phyloP scores from a whole-genome alignment of 2,113 vertebrate species.

The Sorex araneus region DNA sequence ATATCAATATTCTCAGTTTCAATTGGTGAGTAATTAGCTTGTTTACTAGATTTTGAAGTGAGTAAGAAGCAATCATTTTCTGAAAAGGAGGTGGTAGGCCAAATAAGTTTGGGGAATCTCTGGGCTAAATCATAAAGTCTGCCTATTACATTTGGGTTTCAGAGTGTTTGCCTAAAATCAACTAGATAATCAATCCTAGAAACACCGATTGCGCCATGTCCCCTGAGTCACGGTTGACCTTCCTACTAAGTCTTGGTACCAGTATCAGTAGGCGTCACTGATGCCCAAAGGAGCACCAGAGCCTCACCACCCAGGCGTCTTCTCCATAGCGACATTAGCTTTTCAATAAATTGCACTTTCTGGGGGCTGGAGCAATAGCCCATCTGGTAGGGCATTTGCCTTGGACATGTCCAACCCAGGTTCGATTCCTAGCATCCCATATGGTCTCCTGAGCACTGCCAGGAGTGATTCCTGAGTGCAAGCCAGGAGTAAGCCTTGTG shows the following conservation, averaged over 20 bases:
- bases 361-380: not conserved
- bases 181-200: not conserved
- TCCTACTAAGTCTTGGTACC: not conserved
- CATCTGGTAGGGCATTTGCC: too few species aligned
- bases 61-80: too few species aligned
- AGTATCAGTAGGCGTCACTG: not conserved
- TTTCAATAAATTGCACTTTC: constrained; percentile 27
- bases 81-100: too few species aligned
- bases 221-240: not conserved
- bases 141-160: not conserved
- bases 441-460: too few species aligned
- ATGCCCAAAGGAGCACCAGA: not conserved
- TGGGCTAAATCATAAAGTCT: not conserved
- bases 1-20: too few species aligned
- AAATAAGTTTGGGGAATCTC: too few species aligned
- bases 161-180: not conserved
- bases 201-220: not conserved
- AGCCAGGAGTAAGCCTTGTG: too few species aligned
- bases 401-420: too few species aligned
- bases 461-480: too few species aligned
- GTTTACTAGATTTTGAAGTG: too few species aligned
- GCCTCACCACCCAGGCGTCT: not conserved
- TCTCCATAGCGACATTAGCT: not conserved
- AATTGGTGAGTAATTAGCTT: too few species aligned
- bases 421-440: too few species aligned